phyloP scores from a whole-genome alignment of 2,113 vertebrate genomes.

The Xiphophorus maculatus region DNA sequence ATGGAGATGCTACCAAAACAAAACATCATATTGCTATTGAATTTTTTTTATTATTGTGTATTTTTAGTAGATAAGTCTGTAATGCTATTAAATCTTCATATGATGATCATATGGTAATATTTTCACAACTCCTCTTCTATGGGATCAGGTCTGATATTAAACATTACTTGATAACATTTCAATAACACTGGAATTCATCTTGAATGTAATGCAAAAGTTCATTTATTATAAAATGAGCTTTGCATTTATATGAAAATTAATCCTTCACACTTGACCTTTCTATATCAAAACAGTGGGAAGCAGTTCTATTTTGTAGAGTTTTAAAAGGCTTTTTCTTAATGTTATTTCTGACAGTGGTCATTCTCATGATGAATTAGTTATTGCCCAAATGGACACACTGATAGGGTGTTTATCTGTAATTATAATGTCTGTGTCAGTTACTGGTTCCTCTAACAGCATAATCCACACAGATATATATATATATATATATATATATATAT shows the following conservation, averaged over 20 bases:
- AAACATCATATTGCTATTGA: background rate
- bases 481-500: no score
- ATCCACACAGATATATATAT: no score
- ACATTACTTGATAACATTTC: background rate
- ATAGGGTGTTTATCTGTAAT: no score
- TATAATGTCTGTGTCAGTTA: no score
- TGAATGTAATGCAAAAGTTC: background rate
- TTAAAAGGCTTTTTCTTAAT: background rate
- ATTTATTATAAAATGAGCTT: conserved; percentile 3
- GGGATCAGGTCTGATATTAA: background rate
- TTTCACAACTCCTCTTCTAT: background rate
- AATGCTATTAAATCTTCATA: background rate
- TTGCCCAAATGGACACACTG: no score
- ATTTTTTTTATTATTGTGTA: background rate
- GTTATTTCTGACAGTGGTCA: background rate
- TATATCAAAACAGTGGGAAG: background rate
- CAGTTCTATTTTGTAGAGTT: background rate
- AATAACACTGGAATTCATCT: conserved; percentile 2
- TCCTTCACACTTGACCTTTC: background rate
- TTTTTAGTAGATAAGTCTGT: background rate
- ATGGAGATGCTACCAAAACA: background rate
- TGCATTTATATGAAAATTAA: background rate
- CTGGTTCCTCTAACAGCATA: no score
- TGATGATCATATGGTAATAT: background rate
- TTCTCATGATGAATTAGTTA: background rate